Conservation (phyloP, 2,888 invertebrate species). For the Sturmia bella region DNA sequence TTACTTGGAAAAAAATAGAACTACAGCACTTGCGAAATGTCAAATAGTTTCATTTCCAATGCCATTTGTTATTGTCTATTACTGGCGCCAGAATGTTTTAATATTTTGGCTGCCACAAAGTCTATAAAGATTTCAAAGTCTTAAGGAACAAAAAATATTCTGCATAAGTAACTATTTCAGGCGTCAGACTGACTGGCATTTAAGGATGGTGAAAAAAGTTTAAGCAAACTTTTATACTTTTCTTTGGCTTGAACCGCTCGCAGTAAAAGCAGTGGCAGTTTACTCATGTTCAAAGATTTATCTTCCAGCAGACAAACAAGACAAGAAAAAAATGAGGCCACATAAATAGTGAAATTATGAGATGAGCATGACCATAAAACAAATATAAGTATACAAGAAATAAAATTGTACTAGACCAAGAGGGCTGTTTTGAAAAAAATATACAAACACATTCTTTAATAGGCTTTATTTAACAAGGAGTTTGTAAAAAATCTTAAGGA, state of each 20-base stretch:
- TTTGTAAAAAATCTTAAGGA: conserved; percentile 13
- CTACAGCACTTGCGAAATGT: conserved; percentile 21
- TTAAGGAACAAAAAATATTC: conserved; percentile 31
- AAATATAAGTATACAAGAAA: conserved; percentile 26
- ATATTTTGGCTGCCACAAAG: conserved; percentile 78
- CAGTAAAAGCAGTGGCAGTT: conserved; percentile 43
- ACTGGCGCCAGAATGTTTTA: conserved; percentile 78
- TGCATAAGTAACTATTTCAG: conserved; percentile 66
- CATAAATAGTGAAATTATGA: conserved; percentile 66
- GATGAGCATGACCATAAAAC: conserved; percentile 54
- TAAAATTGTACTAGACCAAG: conserved; percentile 24
- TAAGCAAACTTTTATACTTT: conserved; percentile 20
- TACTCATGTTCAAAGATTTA: conserved; percentile 31
- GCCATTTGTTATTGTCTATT: conserved; percentile 59
- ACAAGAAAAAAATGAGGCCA: conserved; percentile 51
- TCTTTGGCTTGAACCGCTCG: background rate
- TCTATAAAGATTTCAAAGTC: conserved; percentile 71
- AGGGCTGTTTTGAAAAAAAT: conserved; percentile 35
- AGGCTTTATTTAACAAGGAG: conserved; percentile 58
- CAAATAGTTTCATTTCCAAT: conserved; percentile 43
- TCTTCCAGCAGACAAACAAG: conserved; percentile 17
- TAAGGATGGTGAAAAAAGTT: conserved; percentile 48
- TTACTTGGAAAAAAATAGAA: too few relatives aligned
- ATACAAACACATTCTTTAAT: conserved; percentile 64
- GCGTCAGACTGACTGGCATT: conserved; percentile 77